Conservation (phyloP, 2,113 vertebrate genomes). For the Lucifuga dentata region DNA sequence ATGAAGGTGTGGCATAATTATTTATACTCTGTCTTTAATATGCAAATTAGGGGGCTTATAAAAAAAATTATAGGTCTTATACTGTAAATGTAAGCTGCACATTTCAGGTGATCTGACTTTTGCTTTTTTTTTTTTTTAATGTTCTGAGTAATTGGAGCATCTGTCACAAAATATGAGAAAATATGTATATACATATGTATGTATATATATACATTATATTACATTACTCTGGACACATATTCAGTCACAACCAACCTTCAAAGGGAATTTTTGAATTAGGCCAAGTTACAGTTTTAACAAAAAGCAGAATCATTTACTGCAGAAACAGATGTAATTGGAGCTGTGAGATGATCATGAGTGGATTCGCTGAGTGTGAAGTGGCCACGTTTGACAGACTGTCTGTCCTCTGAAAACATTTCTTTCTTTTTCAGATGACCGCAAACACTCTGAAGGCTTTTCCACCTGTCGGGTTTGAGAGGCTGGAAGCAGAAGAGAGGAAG, state of each 20-base stretch:
- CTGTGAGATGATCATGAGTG: constrained; percentile 50
- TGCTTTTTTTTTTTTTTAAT: too few species aligned
- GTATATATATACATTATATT: too few species aligned
- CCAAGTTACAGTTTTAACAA: constrained; percentile 23
- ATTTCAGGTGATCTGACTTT: too few species aligned
- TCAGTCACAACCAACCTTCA: constrained; percentile 15
- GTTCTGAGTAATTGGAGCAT: too few species aligned
- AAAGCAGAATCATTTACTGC: constrained; percentile 27
- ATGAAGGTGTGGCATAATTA: too few species aligned
- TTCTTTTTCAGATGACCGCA: constrained; percentile 89
- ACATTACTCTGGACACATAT: too few species aligned
- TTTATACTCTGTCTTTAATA: too few species aligned
- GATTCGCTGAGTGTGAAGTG: constrained; percentile 44
- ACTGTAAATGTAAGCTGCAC: too few species aligned
- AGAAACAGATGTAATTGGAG: constrained; percentile 54
- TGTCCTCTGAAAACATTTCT: constrained; percentile 43
- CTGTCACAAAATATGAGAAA: too few species aligned
- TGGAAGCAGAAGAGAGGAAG: constrained; percentile 71
- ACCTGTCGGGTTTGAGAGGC: constrained; percentile 90
- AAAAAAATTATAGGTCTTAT: too few species aligned
- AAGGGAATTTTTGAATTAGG: constrained; percentile 34
- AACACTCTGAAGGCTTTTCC: constrained; percentile 97
- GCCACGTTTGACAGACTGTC: constrained; percentile 40
- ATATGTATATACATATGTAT: too few species aligned
- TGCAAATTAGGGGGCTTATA: too few species aligned